Evolutionary conservation across 1,140 invertebrate genomes (phyloP).

Genomic region (Atopsyche davidsoni): DNA sequence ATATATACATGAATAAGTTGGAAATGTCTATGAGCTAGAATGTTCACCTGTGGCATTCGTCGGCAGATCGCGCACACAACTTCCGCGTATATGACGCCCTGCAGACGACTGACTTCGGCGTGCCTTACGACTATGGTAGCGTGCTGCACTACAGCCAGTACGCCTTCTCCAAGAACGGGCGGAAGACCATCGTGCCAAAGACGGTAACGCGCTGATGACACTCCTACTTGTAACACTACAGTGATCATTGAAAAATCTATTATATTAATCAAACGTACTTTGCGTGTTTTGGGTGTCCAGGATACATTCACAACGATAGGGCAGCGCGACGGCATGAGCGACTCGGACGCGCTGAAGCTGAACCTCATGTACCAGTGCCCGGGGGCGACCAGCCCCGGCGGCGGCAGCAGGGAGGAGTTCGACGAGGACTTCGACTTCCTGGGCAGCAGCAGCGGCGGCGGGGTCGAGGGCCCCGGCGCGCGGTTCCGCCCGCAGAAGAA

Average conservation of each 20-base stretch:
- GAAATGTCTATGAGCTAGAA: background rate
- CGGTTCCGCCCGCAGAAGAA: slow-evolving; percentile 2
- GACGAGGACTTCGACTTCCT: background rate
- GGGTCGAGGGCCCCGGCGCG: background rate
- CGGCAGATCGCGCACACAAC: slow-evolving; percentile 56
- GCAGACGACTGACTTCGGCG: slow-evolving; percentile 53
- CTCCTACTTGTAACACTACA: too few relatives aligned
- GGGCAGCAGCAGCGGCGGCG: background rate
- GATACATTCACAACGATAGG: slow-evolving; percentile 45
- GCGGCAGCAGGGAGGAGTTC: background rate
- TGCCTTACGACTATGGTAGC: slow-evolving; percentile 72
- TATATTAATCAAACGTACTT: slow-evolving; percentile 1
- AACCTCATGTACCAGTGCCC: slow-evolving; percentile 56
- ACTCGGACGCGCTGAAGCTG: slow-evolving; percentile 59
- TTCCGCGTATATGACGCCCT: slow-evolving; percentile 59
- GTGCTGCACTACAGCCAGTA: slow-evolving; percentile 74
- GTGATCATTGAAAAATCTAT: too few relatives aligned
- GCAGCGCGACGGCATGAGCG: slow-evolving; percentile 59
- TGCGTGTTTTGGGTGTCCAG: too few relatives aligned
- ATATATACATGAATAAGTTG: background rate
- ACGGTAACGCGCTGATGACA: slow-evolving; percentile 15
- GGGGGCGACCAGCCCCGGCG: background rate
- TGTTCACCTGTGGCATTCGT: background rate
- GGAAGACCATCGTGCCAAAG: slow-evolving; percentile 57
- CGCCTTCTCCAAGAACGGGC: slow-evolving; percentile 67